Base-by-base conservation (phyloP, 2,797 vertebrate genomes). In the Sebastolobus altivelis region DNA sequence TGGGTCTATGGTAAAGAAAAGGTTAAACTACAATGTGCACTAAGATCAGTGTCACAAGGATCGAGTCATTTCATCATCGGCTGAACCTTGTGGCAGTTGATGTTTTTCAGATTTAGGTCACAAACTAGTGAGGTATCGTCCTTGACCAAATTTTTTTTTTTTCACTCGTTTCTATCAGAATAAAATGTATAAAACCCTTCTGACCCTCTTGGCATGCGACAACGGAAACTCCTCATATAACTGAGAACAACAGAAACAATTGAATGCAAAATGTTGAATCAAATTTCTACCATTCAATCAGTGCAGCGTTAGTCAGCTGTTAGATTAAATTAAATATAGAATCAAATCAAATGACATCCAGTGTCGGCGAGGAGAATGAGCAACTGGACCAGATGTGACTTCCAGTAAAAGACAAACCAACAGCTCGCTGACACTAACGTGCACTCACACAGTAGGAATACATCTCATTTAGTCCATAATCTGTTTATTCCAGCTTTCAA, bases 391-490 rank as follows among this genome's bases (percentile, higher is more conserved):
- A 68, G 58, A 72, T 72, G 49, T 73, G 20, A 61, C 58, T 38
- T 65, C 4, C 3, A 56, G 40, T 82, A 33, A 72, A 59, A 74
- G n/a, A 38, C 31, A 11, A 72, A 61, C 8, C 13, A 9, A 11
- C n/a, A 20, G 37, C 29, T 59, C 25, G 43, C 4, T 59, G 52
- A 66, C 16, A 27, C 49, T 31, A 38, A 76, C 16, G 40, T 43
- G 25, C 60, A 65, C 61, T 22, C 2, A 29, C 14, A 40, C 20
- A 55, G 69, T 33, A 16, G n/a, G 60, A 59, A 62, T n/a, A 58
- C 40, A 54, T 72, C 67, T 83, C 2, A 58, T 76, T 68, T 67
- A 66, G n/a, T 52, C 56, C n/a, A 18, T 75, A 61, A 74, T 71
- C 22, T 14, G 2, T 63, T 75, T 29, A 43, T 72, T 61, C 20